These are phyloP conservation scores for Apotomis capreana DNA, from an alignment of 2,888 invertebrate genomes.

Conservation along the genomic window DNA sequence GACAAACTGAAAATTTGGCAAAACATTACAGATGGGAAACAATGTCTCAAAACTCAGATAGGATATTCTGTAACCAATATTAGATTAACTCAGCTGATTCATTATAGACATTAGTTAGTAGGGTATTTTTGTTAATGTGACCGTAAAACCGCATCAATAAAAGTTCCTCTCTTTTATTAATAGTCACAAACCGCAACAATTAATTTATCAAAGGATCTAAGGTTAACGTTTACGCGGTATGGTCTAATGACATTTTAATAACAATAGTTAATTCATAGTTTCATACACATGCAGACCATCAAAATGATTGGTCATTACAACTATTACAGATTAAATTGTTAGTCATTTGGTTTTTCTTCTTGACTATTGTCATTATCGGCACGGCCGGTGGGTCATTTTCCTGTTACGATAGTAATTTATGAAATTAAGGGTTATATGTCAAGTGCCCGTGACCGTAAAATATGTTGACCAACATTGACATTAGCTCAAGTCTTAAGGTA, in stretches of 20 bases:
- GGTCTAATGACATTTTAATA: constrained; percentile 3
- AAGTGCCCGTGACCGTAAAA: not conserved
- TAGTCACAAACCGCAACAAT: not conserved
- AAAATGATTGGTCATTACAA: not conserved
- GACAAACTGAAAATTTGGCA: no score
- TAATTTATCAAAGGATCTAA: constrained; percentile 7
- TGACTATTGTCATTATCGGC: not conserved
- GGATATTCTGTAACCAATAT: no score
- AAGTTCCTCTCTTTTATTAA: not conserved
- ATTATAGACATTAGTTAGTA: not conserved
- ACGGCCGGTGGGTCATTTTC: not conserved
- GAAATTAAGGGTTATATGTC: not conserved
- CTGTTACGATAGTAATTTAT: not conserved
- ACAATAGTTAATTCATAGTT: no score
- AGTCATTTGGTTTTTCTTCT: constrained; percentile 8
- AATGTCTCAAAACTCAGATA: no score
- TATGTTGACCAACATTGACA: not conserved
- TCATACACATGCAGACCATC: not conserved
- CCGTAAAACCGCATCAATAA: not conserved
- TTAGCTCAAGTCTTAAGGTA: not conserved
- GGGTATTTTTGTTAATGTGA: constrained; percentile 4
- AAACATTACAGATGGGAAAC: no score
- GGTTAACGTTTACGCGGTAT: constrained; percentile 1
- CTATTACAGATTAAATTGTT: not conserved
- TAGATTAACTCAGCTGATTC: no score